phyloP scores from a whole-genome alignment of 2,888 invertebrate genomes.

The Apomyelois bistriatella region DNA sequence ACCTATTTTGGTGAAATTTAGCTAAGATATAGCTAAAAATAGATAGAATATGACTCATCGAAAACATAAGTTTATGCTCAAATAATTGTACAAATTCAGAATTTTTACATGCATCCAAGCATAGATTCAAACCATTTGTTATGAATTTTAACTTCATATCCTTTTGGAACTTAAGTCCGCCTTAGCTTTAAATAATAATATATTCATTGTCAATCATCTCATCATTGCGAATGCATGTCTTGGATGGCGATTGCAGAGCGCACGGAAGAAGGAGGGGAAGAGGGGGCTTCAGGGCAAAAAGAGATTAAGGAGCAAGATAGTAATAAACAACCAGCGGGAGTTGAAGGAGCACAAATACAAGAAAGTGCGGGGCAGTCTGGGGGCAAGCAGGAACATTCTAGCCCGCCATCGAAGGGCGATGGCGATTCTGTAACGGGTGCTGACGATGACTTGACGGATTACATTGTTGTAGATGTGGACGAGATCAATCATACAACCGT shows the following conservation, averaged over 20 bases:
- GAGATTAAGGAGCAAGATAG: neutral
- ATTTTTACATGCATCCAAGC: no score
- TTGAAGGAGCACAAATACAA: neutral
- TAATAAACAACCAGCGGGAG: neutral
- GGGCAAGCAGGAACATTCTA: neutral
- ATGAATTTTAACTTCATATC: no score
- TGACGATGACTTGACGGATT: slow-evolving; percentile 48
- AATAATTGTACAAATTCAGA: no score
- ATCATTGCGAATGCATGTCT: neutral
- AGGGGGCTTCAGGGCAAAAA: slow-evolving; percentile 9
- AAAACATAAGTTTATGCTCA: no score
- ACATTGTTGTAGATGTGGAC: slow-evolving; percentile 65
- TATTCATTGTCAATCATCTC: neutral
- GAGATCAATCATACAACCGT: slow-evolving; percentile 60
- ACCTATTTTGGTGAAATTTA: no score
- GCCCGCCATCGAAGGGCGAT: neutral
- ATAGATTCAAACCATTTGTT: no score
- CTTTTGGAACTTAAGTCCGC: no score
- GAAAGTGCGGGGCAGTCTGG: neutral
- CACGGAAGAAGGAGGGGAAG: slow-evolving; percentile 9
- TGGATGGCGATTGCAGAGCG: slow-evolving; percentile 30
- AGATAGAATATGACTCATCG: no score
- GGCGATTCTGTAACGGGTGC: slow-evolving; percentile 5
- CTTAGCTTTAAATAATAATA: no score
- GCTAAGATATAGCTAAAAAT: no score